Evolutionary conservation across 2,113 vertebrate genomes (phyloP), one percentile per base, ranked within the genome.

Genomic region (Trogon surrucura): DNA sequence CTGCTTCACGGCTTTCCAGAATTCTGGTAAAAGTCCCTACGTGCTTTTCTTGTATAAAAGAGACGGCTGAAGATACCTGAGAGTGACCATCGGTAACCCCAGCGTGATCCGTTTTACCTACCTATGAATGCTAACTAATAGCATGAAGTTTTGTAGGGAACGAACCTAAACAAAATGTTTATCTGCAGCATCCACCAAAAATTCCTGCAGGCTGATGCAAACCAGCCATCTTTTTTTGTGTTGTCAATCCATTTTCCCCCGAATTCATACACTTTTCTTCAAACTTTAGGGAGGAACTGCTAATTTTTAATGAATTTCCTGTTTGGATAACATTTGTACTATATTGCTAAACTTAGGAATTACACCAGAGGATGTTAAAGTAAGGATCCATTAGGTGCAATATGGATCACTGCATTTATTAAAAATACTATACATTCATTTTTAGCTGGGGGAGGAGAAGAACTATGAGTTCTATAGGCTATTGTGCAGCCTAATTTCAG

Each of bases 1-100:
- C 98, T 99, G 83, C 97, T 99, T 82, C 99, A 99, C 48, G 99
- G 99, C 94, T 99, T 99, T 97, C 99, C 99, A 56, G 99, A 99
- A 96, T 99, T 99, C 99, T 99, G 99, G 99, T 99, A 99, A 98
- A 98, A 94, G 15, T 85, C 66, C 15, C 48, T 85, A 32, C 7
- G 5, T 0, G 0, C 9, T 87, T 80, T 89, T 72, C 51, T 53
- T 4, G 26, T 79, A 57, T 26, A 61, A 77, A 85, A 94, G 53
- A 72, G 64, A 41, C 73, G 74, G 36, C 41, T 44, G 89, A 80
- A 61, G 45, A 80, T 58, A 79, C 17, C 12, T 2, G 4, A 38
- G 57, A 73, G 38, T 11, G 6, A 92, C 47, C 10, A 45, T 41
- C 64, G 90, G 69, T 71, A 57, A 48, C 36, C 57, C 78, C 51